Percentiles rank a stretch among this genome's conserved stretches.
Conservation (phyloP, 64 coral and sea anemone genomes). For the Acropora yongei region DNA sequence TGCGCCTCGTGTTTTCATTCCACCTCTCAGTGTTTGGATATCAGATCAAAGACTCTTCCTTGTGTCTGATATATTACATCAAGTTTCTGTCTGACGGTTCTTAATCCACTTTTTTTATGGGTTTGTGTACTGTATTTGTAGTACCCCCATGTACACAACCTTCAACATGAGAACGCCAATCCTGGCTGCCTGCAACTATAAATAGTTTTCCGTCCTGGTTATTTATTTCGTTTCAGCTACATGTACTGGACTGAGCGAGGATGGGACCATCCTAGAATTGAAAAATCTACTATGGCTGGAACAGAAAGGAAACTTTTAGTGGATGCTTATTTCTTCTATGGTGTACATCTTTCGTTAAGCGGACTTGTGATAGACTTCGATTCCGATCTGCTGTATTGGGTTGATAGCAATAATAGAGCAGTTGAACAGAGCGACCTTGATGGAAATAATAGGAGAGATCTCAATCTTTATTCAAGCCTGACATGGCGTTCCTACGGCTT, state of each 20-base stretch:
- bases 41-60: too few relatives aligned
- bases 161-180: too few relatives aligned
- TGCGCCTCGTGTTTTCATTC: too few relatives aligned
- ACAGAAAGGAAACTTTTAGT: conserved; percentile 16
- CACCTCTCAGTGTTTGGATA: too few relatives aligned
- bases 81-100: too few relatives aligned
- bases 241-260: conserved; percentile 56
- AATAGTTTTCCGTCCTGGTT: neutral
- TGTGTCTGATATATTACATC: too few relatives aligned
- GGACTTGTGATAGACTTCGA: conserved; percentile 47
- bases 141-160: too few relatives aligned
- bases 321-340: neutral
- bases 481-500: conserved; percentile 23
- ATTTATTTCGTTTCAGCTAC: conserved; percentile 11
- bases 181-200: too few relatives aligned
- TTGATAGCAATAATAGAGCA: neutral
- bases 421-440: conserved; percentile 45
- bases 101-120: too few relatives aligned
- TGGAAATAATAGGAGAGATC: neutral
- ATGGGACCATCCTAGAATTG: conserved; percentile 23
- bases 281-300: conserved; percentile 46
- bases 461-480: neutral
- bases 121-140: too few relatives aligned
- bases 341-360: conserved; percentile 5
- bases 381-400: conserved; percentile 50